Conservation (phyloP, 2,888 invertebrate genomes). For the Netelia fuscicornis region DNA sequence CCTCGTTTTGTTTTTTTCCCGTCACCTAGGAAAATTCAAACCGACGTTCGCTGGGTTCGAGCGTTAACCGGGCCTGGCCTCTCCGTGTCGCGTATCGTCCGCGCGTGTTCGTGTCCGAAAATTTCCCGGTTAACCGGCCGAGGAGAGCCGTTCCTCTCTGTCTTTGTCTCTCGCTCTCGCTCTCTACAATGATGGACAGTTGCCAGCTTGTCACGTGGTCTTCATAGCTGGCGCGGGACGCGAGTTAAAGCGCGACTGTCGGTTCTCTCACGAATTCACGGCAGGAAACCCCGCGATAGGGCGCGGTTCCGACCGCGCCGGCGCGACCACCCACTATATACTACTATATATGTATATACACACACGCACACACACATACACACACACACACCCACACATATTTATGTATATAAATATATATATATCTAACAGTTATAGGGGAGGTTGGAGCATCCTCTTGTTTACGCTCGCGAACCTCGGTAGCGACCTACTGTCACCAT, state of each 20-base stretch:
- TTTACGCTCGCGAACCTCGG: conserved; percentile 77
- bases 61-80: background rate
- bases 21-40: conserved; percentile 5
- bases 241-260: conserved; percentile 77
- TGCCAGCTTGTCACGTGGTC: conserved; percentile 70
- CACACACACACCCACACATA: background rate
- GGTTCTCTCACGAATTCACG: conserved; percentile 73
- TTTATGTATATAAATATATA: conserved; percentile 48
- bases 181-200: conserved; percentile 47
- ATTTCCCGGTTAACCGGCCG: conserved; percentile 37
- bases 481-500: conserved; percentile 68
- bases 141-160: conserved; percentile 18
- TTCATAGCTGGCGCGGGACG: conserved; percentile 73
- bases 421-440: background rate
- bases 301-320: conserved; percentile 83
- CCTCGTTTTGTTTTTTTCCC: background rate
- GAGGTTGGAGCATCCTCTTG: conserved; percentile 72
- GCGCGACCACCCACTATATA: conserved; percentile 74
- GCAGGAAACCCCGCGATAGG: conserved; percentile 78
- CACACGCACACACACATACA: too few relatives aligned
- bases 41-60: background rate
- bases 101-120: conserved; percentile 16
- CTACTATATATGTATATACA: conserved; percentile 27
- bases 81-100: background rate
- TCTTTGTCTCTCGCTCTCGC: background rate